Percentiles rank a stretch among this genome's conserved stretches.
These are phyloP conservation scores for Bedellia somnulentella DNA, from an alignment of 2,888 invertebrate species.

Conservation along the genomic window DNA sequence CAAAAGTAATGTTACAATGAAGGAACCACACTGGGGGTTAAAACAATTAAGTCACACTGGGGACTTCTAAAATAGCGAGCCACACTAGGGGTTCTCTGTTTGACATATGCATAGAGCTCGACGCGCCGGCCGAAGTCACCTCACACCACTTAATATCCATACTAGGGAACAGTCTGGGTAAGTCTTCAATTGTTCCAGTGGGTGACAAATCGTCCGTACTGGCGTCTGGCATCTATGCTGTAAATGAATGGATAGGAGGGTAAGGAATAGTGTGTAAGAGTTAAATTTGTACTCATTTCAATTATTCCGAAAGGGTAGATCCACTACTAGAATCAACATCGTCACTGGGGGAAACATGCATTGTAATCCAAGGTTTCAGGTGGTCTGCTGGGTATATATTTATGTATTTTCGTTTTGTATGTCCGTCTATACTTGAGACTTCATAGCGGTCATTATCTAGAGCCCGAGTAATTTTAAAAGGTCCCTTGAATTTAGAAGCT, in stretches of 20 bases:
- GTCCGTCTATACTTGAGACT: constrained; percentile 9
- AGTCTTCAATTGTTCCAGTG: neutral
- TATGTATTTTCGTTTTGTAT: constrained; percentile 1
- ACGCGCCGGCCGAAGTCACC: neutral
- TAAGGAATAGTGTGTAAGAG: neutral
- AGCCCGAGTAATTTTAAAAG: constrained; percentile 9
- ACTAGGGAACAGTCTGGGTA: neutral
- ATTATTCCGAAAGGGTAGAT: neutral
- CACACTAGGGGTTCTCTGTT: neutral
- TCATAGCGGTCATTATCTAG: constrained; percentile 11
- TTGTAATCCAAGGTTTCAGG: constrained; percentile 2
- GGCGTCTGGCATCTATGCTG: neutral
- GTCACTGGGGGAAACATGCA: neutral
- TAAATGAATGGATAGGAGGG: neutral
- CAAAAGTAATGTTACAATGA: too few relatives aligned
- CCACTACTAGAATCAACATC: neutral
- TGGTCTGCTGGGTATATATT: constrained; percentile 3
- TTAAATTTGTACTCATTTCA: neutral
- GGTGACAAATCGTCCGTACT: neutral
- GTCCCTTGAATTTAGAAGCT: constrained; percentile 3
- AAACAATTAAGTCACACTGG: too few relatives aligned
- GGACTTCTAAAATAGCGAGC: too few relatives aligned
- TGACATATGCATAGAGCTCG: neutral
- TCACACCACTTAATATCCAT: neutral
- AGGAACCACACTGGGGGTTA: too few relatives aligned